Conservation (phyloP, 2,113 vertebrate genomes). For the Serilophus lunatus region DNA sequence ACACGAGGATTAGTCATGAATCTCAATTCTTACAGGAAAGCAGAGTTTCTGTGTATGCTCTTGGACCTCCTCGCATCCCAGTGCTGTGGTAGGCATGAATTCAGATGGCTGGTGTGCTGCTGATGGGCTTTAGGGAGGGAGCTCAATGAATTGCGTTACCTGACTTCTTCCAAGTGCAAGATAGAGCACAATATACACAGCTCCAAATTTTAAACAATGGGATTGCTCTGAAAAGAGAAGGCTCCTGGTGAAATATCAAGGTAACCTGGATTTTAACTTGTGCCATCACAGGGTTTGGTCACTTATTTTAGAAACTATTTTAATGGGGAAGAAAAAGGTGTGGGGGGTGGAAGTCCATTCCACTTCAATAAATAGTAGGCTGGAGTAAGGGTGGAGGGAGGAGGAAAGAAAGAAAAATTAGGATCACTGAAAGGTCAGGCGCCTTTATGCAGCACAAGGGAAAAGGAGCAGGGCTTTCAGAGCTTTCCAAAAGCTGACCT, state of each 20-base stretch:
- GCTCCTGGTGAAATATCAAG: background rate
- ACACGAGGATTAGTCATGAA: background rate
- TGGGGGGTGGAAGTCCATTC: background rate
- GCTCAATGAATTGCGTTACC: fast-evolving
- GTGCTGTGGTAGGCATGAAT: background rate
- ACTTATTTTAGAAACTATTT: background rate
- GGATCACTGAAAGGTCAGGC: constrained; percentile 72
- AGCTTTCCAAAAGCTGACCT: constrained; percentile 71
- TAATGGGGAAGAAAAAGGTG: background rate
- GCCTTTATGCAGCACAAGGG: constrained; percentile 52
- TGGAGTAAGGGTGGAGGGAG: background rate
- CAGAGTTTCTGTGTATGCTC: background rate
- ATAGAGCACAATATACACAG: background rate
- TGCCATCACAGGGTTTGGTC: background rate
- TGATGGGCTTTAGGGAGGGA: background rate
- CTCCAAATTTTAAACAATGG: background rate
- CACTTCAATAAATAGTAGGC: constrained; percentile 39
- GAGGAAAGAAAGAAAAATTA: constrained; percentile 52
- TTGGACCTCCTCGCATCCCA: background rate
- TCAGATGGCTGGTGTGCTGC: background rate
- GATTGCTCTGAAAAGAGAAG: background rate
- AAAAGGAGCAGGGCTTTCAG: constrained; percentile 53
- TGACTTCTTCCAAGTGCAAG: background rate
- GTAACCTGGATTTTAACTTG: background rate
- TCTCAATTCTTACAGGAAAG: background rate